Evolutionary conservation across 37 sponge, comb jelly and placozoan species (phyloP).

Genomic region (Crambe crambe): DNA sequence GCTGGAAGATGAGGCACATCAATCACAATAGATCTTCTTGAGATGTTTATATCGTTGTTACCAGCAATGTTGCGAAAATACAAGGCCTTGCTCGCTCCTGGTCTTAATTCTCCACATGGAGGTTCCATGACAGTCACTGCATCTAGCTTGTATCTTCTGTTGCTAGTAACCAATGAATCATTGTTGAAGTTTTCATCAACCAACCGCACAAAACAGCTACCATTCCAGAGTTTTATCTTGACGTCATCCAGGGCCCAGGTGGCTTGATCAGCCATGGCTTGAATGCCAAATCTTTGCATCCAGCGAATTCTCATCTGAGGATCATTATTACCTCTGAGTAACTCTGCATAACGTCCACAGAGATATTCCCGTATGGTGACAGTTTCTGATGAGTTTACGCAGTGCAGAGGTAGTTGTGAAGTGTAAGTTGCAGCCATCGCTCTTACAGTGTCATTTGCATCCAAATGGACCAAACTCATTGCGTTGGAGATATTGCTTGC

Average conservation of each 20-base stretch:
- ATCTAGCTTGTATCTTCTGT: too few species aligned
- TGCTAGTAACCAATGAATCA: too few species aligned
- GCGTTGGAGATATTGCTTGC: not conserved
- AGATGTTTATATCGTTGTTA: too few species aligned
- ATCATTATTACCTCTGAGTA: not conserved
- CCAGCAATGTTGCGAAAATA: too few species aligned
- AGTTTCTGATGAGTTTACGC: not conserved
- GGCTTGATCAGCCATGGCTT: not conserved
- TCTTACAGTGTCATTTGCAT: not conserved
- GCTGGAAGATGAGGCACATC: too few species aligned
- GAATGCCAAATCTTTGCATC: conserved; percentile 1
- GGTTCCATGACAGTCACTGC: too few species aligned
- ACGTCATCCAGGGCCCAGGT: conserved; percentile 7
- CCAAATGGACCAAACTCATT: not conserved
- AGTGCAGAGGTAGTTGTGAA: not conserved
- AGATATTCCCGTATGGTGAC: conserved; percentile 7
- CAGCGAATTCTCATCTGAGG: conserved; percentile 1
- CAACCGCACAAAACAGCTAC: not conserved
- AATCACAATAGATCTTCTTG: too few species aligned
- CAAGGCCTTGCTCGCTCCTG: too few species aligned
- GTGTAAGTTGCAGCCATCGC: not conserved
- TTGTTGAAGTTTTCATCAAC: not conserved
- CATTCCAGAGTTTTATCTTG: not conserved
- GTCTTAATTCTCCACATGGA: too few species aligned
- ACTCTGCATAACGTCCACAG: not conserved